A percentile compares a stretch with the other conserved stretches of the same genome.
These are phyloP conservation scores for Anagyrus pseudococci DNA, from an alignment of 2,888 invertebrate genomes.

Conservation along the genomic window DNA sequence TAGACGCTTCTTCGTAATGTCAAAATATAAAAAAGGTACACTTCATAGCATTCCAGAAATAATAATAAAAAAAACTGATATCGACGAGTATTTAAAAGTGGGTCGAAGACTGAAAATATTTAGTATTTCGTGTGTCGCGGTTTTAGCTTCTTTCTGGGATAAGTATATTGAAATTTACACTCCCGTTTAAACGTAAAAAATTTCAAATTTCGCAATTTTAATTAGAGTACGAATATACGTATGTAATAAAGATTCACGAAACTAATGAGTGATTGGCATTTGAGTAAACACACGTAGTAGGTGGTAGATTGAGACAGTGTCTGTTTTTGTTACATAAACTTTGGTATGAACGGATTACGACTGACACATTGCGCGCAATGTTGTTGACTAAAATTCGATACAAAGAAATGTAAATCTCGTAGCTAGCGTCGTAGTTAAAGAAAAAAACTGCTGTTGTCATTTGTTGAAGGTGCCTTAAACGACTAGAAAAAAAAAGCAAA, in stretches of 20 bases:
- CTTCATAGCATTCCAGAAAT: conserved; percentile 42
- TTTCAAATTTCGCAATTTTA: not conserved
- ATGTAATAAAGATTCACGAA: conserved; percentile 5
- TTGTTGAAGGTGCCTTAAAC: conserved; percentile 62
- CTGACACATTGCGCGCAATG: conserved; percentile 22
- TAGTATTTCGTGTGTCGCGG: conserved; percentile 37
- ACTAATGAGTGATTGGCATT: conserved; percentile 9
- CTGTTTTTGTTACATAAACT: conserved; percentile 37
- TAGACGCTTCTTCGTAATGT: conserved; percentile 37
- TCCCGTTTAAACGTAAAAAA: conserved; percentile 27
- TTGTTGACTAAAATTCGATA: conserved; percentile 23
- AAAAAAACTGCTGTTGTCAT: conserved; percentile 46
- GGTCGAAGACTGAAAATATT: conserved; percentile 40
- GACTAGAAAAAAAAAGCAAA: conserved; percentile 48
- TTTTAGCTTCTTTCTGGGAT: conserved; percentile 31
- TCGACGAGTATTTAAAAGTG: conserved; percentile 35
- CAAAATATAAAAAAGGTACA: conserved; percentile 34
- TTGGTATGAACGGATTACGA: conserved; percentile 36
- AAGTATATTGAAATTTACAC: conserved; percentile 26
- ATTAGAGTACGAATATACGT: not conserved
- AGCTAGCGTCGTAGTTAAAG: conserved; percentile 27
- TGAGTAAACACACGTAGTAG: conserved; percentile 13
- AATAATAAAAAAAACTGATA: conserved; percentile 25
- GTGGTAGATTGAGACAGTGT: conserved; percentile 31
- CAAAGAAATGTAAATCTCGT: conserved; percentile 24